Evolutionary conservation across 2,888 invertebrate species (phyloP).

Genomic region (Caenorhabditis macrosperma): DNA sequence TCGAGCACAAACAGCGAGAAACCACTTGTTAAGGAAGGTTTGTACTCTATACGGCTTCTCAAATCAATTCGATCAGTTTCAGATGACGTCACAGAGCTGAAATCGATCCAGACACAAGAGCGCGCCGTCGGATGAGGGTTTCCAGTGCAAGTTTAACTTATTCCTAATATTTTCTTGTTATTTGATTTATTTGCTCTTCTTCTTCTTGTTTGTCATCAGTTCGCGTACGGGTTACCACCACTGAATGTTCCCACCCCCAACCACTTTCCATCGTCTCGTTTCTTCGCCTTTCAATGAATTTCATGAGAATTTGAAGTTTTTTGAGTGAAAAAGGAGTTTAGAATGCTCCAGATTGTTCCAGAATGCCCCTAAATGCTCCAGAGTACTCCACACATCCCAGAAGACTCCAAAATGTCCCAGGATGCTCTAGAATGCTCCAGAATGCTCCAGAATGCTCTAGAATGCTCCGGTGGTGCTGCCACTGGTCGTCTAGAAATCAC

Average conservation of each 20-base stretch:
- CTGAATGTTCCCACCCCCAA: slow-evolving; percentile 22
- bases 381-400: no score
- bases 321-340: no score
- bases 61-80: slow-evolving; percentile 10
- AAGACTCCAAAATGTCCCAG: no score
- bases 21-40: slow-evolving; percentile 38
- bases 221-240: slow-evolving; percentile 25
- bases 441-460: no score
- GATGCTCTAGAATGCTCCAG: no score
- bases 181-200: not conserved
- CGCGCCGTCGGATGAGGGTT: slow-evolving; percentile 31
- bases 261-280: not conserved
- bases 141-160: not conserved
- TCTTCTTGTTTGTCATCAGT: not conserved
- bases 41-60: no score
- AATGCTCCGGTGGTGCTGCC: no score
- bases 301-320: slow-evolving; percentile 2
- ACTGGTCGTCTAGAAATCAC: no score
- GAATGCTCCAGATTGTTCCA: no score
- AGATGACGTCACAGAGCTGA: slow-evolving; percentile 35
- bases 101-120: slow-evolving; percentile 11
- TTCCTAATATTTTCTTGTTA: not conserved
- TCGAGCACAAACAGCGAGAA: slow-evolving; percentile 43
- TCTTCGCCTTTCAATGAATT: not conserved
- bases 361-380: no score